phyloP scores from a whole-genome alignment of 2,797 vertebrate species.

The Oryzias sinensis region DNA sequence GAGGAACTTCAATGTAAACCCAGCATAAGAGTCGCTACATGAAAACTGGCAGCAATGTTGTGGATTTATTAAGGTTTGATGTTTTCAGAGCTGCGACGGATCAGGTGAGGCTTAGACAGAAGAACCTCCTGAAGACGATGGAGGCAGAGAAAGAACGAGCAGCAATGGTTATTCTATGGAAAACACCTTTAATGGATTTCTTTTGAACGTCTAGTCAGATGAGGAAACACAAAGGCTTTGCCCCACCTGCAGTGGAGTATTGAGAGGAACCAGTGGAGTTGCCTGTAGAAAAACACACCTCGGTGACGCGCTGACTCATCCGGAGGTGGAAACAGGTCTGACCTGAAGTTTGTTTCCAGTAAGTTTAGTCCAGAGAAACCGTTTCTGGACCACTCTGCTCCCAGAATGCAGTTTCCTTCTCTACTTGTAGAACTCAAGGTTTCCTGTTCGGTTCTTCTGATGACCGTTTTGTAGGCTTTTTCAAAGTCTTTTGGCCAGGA shows the following conservation, averaged over 20 bases:
- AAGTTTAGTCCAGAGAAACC: slow-evolving; percentile 54
- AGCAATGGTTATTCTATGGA: slow-evolving; percentile 52
- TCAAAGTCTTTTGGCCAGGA: slow-evolving; percentile 93
- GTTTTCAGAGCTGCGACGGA: slow-evolving; percentile 1
- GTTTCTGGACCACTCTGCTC: slow-evolving; percentile 29
- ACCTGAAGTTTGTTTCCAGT: slow-evolving; percentile 30
- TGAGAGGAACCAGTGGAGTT: slow-evolving; percentile 29
- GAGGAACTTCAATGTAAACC: too few relatives aligned
- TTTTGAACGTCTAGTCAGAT: slow-evolving; percentile 28
- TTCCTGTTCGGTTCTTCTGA: slow-evolving; percentile 93
- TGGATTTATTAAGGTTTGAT: too few relatives aligned
- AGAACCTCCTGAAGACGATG: not conserved
- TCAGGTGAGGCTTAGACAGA: not conserved
- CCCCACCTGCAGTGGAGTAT: slow-evolving; percentile 39
- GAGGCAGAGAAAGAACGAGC: slow-evolving; percentile 8
- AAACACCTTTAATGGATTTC: slow-evolving; percentile 71
- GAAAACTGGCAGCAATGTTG: too few relatives aligned
- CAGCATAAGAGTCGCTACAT: too few relatives aligned
- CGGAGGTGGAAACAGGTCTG: slow-evolving; percentile 24
- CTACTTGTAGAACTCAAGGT: slow-evolving; percentile 96
- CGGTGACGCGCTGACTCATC: slow-evolving; percentile 20
- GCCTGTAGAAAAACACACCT: slow-evolving; percentile 35
- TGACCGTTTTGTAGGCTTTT: slow-evolving; percentile 93
- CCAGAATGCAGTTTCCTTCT: slow-evolving; percentile 24
- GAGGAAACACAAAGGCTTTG: slow-evolving; percentile 55